phyloP scores from a whole-genome alignment of 2,113 vertebrate genomes.

The Cyanistes caeruleus region DNA sequence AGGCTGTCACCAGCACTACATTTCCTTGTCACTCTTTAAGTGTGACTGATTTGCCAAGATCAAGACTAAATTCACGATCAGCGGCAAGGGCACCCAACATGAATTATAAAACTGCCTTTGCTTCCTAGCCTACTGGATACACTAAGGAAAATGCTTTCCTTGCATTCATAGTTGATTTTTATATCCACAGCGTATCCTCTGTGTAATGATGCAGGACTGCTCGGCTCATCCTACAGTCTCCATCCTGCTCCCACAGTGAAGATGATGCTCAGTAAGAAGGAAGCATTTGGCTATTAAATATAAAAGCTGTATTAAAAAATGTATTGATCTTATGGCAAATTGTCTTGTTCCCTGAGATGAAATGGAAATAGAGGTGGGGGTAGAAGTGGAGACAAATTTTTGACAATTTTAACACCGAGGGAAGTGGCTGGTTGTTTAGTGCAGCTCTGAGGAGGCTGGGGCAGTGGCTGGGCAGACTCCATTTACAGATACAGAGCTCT shows the following conservation, averaged over 20 bases:
- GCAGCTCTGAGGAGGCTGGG: neutral
- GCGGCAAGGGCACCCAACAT: slow-evolving; percentile 28
- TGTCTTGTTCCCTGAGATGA: neutral
- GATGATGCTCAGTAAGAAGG: neutral
- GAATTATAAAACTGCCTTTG: slow-evolving; percentile 48
- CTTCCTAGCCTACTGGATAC: neutral
- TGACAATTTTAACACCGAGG: neutral
- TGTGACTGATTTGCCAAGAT: slow-evolving; percentile 56
- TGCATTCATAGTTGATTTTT: neutral
- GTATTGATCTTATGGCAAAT: neutral
- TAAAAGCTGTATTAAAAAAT: neutral
- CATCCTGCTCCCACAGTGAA: neutral
- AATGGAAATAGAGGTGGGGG: neutral
- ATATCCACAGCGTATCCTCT: neutral
- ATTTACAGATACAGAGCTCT: neutral
- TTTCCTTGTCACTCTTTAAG: slow-evolving; percentile 39
- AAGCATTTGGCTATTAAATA: neutral
- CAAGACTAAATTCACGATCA: slow-evolving; percentile 39
- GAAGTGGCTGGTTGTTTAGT: neutral
- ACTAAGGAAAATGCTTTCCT: neutral
- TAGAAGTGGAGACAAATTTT: neutral
- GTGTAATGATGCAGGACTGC: neutral
- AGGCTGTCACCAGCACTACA: neutral
- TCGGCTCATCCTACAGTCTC: neutral
- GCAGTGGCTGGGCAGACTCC: neutral